phyloP scores from a whole-genome alignment of 2,888 invertebrate genomes.

The Limnephilus lunatus region DNA sequence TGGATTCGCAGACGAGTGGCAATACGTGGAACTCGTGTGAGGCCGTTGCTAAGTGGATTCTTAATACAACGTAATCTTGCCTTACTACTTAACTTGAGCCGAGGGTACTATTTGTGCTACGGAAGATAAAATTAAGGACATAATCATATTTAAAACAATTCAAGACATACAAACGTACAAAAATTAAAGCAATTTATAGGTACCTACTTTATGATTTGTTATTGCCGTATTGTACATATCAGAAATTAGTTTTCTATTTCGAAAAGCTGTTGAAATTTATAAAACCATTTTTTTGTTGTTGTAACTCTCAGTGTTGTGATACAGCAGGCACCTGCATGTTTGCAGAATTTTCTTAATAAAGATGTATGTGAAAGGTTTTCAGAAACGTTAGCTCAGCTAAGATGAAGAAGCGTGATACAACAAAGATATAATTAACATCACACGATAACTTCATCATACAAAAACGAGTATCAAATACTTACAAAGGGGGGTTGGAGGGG shows the following conservation, averaged over 20 bases:
- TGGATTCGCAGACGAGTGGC: not conserved
- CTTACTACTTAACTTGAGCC: not conserved
- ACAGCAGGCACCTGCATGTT: not conserved
- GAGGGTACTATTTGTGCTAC: not conserved
- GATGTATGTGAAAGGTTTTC: no score
- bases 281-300: not conserved
- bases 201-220: no score
- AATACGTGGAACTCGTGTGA: not conserved
- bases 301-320: not conserved
- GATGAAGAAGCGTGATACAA: no score
- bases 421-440: no score
- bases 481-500: no score
- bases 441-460: no score
- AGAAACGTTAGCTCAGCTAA: no score
- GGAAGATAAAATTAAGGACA: not conserved
- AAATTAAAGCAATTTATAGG: not conserved
- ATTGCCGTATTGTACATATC: not conserved
- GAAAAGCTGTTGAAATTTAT: not conserved
- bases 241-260: not conserved
- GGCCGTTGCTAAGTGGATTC: not conserved
- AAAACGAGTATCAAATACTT: no score
- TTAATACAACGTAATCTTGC: not conserved
- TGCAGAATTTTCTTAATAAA: no score
- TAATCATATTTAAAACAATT: not conserved
- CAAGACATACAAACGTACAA: not conserved